A percentile compares a stretch with the other conserved stretches of the same genome.
phyloP scores from a whole-genome alignment of 2,797 vertebrate genomes.

The Poecilia picta region DNA sequence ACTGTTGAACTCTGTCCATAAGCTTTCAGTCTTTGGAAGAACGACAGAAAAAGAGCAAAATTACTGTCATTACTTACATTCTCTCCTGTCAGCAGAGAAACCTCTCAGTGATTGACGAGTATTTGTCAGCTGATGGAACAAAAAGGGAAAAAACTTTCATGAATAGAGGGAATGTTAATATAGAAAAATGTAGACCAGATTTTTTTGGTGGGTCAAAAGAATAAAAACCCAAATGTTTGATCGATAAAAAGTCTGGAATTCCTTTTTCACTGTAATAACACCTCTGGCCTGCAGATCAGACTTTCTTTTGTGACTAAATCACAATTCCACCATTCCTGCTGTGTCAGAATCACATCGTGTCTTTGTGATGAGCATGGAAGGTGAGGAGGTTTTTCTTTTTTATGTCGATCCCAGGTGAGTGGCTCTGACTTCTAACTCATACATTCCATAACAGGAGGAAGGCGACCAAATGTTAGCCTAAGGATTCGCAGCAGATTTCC shows the following conservation, averaged over 20 bases:
- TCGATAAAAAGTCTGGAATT: not conserved
- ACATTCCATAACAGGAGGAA: conserved; percentile 22
- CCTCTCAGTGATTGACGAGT: conserved; percentile 13
- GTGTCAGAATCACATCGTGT: not conserved
- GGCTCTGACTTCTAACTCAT: conserved; percentile 34
- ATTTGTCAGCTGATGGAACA: not conserved
- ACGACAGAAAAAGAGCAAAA: not conserved
- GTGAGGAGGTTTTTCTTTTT: not conserved
- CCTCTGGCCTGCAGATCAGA: not conserved
- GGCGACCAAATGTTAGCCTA: not conserved
- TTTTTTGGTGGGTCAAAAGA: not conserved
- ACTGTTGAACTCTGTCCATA: not conserved
- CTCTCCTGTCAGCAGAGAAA: conserved; percentile 5
- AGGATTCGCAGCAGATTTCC: not conserved
- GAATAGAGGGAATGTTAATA: not conserved
- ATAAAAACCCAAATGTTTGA: not conserved
- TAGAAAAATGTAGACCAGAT: not conserved
- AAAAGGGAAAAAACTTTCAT: conserved; percentile 3
- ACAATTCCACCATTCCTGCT: not conserved
- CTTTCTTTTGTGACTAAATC: not conserved
- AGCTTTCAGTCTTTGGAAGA: not conserved
- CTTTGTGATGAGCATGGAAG: not conserved
- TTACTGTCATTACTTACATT: conserved; percentile 12
- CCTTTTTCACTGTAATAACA: not conserved
- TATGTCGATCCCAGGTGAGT: conserved; percentile 24